Percentiles rank a stretch among this genome's conserved stretches.
phyloP scores from a whole-genome alignment of 2,888 invertebrate species.

The Limnephilus marmoratus region DNA sequence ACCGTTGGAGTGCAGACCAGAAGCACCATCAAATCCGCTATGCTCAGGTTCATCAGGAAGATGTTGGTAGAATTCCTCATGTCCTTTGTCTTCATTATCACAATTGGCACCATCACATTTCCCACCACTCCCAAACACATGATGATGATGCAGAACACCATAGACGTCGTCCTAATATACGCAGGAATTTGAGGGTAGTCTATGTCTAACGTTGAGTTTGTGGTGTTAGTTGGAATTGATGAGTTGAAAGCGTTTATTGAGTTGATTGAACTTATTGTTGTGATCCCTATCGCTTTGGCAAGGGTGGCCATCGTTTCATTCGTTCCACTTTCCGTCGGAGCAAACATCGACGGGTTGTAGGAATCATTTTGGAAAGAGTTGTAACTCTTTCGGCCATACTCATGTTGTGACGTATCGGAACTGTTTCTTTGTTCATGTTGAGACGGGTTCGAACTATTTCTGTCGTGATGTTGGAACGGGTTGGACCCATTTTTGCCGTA shows the following conservation, averaged over 20 bases:
- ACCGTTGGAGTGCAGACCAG: slow-evolving; percentile 95
- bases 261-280: slow-evolving; percentile 39
- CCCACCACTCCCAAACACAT: slow-evolving; percentile 94
- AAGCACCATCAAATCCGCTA: slow-evolving; percentile 94
- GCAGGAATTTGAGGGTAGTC: slow-evolving; percentile 82
- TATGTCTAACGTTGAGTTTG: slow-evolving; percentile 48
- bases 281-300: slow-evolving; percentile 48
- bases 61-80: slow-evolving; percentile 97
- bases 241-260: neutral
- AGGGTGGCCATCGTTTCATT: slow-evolving; percentile 54
- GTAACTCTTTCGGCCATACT: slow-evolving; percentile 17
- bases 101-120: slow-evolving; percentile 95
- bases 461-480: neutral
- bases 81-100: slow-evolving; percentile 93
- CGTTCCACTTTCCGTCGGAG: slow-evolving; percentile 39
- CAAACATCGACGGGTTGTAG: slow-evolving; percentile 37
- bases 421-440: neutral
- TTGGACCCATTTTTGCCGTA: neutral
- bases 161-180: slow-evolving; percentile 92
- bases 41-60: slow-evolving; percentile 94
- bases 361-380: slow-evolving; percentile 50
- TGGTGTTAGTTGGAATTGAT: slow-evolving; percentile 30
- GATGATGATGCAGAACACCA: slow-evolving; percentile 91
- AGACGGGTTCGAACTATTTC: neutral
- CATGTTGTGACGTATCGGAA: slow-evolving; percentile 11